Evolutionary conservation across 2,888 invertebrate species (phyloP), one percentile per base, ranked within the genome.

Genomic region (Celastrina argiolus): DNA sequence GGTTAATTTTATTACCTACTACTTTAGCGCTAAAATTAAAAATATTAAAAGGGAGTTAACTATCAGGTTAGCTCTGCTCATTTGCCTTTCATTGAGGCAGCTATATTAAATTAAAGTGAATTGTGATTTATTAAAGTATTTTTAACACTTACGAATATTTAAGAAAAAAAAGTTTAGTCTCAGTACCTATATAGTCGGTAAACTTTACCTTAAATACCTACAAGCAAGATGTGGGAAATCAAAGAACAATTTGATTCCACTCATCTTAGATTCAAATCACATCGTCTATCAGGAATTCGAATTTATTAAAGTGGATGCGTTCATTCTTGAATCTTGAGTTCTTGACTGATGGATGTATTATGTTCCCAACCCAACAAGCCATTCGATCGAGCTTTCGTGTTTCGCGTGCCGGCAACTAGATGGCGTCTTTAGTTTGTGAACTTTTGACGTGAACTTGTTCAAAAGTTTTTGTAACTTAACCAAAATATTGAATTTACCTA

Each of bases 401-500:
- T 81, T 74, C 76, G 76, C 87, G 82, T 88, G 75, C 84, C 84
- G 71, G 42, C 72, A 71, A 75, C 81, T 84, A 90, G 90, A 86
- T 88, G 88, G 81, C 87, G 78, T 69, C 70, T 77, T n/a, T 77
- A 69, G 71, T 77, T 77, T 80, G 81, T 88, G 90, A 90, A 91
- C 90, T 91, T 90, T 90, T 91, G 90, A 91, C 90, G 87, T 89
- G 87, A 89, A 90, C 89, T 90, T 89, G 82, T 84, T 82, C 81
- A 81, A 78, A 87, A 88, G 84, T 88, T 85, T 77, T 81, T 73
- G 82, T 83, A 87, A 84, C 83, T 84, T 90, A 87, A 84, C 88
- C 88, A 89, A 88, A 90, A 88, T 88, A 88, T 83, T 87, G 87
- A 89, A 88, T 89, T 87, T 88, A 88, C 80, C 82, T 86, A 78